Conservation (phyloP, 2,888 invertebrate genomes). For the Dascillus cervinus region DNA sequence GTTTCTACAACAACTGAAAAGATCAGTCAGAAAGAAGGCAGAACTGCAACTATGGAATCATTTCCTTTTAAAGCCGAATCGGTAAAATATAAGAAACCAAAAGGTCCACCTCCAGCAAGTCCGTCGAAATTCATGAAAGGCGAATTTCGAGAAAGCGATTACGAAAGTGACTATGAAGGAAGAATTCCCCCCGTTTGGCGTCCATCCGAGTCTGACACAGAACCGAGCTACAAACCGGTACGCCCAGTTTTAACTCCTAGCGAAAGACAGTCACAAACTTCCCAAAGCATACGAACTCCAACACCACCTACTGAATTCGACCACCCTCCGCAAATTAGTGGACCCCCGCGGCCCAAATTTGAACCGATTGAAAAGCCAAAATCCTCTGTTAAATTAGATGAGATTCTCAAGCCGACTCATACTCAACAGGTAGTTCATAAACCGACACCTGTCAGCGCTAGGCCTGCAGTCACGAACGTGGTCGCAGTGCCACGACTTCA, state of each 20-base stretch:
- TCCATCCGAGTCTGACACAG: conserved; percentile 47
- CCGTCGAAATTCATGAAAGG: conserved; percentile 60
- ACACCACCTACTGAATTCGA: conserved; percentile 55
- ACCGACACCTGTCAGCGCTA: conserved; percentile 47
- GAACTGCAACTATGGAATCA: conserved; percentile 40
- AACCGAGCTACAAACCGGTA: conserved; percentile 52
- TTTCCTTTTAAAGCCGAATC: conserved; percentile 43
- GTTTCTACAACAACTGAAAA: conserved; percentile 40
- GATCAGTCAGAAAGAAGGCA: conserved; percentile 32
- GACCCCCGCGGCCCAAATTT: conserved; percentile 48
- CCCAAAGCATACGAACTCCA: conserved; percentile 44
- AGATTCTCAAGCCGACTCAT: conserved; percentile 38
- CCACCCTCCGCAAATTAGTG: conserved; percentile 41
- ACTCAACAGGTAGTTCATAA: conserved; percentile 43
- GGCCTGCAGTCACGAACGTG: conserved; percentile 33
- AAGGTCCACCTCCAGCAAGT: conserved; percentile 48
- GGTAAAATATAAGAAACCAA: conserved; percentile 33
- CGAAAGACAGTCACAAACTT: conserved; percentile 40
- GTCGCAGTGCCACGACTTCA: conserved; percentile 37
- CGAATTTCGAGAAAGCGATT: conserved; percentile 61
- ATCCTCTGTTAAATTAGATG: conserved; percentile 30
- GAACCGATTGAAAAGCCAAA: conserved; percentile 48
- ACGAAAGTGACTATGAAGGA: conserved; percentile 64
- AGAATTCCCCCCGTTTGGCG: conserved; percentile 56
- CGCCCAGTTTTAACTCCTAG: conserved; percentile 50